phyloP scores from a whole-genome alignment of 2,113 vertebrate genomes.

The Lanius collurio region DNA sequence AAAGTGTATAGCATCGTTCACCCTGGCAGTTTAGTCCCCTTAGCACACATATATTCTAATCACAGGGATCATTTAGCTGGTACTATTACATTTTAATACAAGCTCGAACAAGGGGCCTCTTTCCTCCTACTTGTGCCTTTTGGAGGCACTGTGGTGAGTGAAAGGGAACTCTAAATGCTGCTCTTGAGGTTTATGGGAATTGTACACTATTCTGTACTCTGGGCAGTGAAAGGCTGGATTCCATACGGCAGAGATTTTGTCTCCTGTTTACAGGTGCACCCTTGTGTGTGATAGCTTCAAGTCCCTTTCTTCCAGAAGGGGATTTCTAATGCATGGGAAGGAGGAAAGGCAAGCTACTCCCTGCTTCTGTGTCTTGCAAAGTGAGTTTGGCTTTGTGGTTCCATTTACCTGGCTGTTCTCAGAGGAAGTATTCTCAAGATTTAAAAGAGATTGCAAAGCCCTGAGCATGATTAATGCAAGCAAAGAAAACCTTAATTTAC shows the following conservation, averaged over 20 bases:
- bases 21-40: background rate
- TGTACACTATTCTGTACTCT: background rate
- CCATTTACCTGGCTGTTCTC: background rate
- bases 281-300: background rate
- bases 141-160: background rate
- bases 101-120: background rate
- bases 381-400: background rate
- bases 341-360: background rate
- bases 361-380: background rate
- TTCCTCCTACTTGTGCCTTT: background rate
- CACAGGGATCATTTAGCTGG: background rate
- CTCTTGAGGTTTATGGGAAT: background rate
- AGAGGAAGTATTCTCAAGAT: background rate
- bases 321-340: background rate
- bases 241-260: background rate
- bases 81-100: background rate
- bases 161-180: background rate
- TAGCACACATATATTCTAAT: background rate
- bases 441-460: background rate
- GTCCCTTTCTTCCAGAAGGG: background rate
- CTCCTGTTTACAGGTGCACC: background rate
- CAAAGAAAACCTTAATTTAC: background rate
- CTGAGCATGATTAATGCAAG: too few relatives aligned
- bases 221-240: background rate
- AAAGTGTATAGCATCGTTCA: background rate